Conservation (phyloP, 2,888 invertebrate genomes). For the Acrobasis consociella region DNA sequence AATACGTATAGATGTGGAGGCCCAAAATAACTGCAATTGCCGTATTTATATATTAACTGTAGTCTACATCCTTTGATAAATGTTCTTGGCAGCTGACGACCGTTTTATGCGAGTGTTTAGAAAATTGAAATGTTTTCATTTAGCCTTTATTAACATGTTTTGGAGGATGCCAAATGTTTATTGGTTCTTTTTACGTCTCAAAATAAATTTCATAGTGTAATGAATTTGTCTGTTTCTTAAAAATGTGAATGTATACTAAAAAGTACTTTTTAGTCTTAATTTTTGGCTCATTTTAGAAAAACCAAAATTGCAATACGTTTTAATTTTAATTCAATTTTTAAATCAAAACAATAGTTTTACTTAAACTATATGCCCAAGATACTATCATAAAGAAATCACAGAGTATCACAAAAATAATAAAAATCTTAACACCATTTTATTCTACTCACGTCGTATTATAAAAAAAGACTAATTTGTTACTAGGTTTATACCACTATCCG, state of each 20-base stretch:
- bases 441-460: too few relatives aligned
- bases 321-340: too few relatives aligned
- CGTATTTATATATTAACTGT: not conserved
- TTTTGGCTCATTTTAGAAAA: too few relatives aligned
- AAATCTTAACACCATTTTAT: too few relatives aligned
- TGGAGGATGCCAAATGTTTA: not conserved
- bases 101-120: not conserved
- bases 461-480: too few relatives aligned
- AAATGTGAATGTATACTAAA: not conserved
- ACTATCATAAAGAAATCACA: too few relatives aligned
- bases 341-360: too few relatives aligned
- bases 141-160: conserved; percentile 2
- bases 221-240: not conserved
- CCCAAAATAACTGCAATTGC: conserved; percentile 4
- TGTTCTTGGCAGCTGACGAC: not conserved
- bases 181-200: not conserved
- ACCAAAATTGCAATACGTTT: too few relatives aligned
- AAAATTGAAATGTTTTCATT: conserved; percentile 3
- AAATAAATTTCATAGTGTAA: not conserved
- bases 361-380: too few relatives aligned
- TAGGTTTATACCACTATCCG: too few relatives aligned
- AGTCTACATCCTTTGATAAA: not conserved
- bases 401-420: too few relatives aligned
- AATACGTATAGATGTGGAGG: not conserved
- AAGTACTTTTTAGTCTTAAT: too few relatives aligned